phyloP scores from a whole-genome alignment of 2,797 vertebrate genomes.

The Tokudaia muenninki region DNA sequence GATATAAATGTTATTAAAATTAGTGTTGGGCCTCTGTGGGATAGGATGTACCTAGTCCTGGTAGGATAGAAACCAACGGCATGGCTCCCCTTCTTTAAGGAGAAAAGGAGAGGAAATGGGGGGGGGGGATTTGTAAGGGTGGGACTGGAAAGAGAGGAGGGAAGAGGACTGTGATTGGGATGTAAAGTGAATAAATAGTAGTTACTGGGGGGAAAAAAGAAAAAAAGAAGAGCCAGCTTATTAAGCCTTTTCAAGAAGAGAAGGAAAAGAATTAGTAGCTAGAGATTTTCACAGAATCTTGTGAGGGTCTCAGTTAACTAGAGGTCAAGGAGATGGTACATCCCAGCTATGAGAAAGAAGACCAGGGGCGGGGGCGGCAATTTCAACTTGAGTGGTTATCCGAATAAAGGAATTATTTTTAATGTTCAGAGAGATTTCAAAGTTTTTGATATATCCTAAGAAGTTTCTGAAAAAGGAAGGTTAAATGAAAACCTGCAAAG shows the following conservation, averaged over 20 bases:
- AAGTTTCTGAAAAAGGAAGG: conserved; percentile 53
- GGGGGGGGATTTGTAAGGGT: not conserved
- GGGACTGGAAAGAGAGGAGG: not conserved
- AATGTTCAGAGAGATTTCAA: conserved; percentile 31
- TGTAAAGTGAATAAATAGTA: not conserved
- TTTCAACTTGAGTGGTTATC: conserved; percentile 17
- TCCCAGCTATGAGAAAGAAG: not conserved
- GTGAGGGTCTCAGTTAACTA: not conserved
- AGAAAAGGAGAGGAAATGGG: not conserved
- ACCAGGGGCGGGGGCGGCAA: not conserved
- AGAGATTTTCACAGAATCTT: not conserved
- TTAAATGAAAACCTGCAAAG: conserved; percentile 28
- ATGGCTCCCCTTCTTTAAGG: not conserved
- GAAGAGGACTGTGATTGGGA: not conserved
- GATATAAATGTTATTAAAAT: conserved; percentile 15
- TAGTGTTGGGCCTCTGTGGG: not conserved
- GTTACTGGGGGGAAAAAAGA: not conserved
- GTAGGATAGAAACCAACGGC: not conserved
- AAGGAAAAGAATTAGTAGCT: not conserved
- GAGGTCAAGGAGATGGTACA: not conserved
- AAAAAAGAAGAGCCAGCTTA: not conserved
- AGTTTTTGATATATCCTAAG: conserved; percentile 18
- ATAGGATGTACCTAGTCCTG: not conserved
- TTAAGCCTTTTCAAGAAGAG: too few species aligned
- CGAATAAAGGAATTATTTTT: conserved; percentile 48